Conservation (phyloP, 2,888 invertebrate species). For the Himalopsyche tibetana region DNA sequence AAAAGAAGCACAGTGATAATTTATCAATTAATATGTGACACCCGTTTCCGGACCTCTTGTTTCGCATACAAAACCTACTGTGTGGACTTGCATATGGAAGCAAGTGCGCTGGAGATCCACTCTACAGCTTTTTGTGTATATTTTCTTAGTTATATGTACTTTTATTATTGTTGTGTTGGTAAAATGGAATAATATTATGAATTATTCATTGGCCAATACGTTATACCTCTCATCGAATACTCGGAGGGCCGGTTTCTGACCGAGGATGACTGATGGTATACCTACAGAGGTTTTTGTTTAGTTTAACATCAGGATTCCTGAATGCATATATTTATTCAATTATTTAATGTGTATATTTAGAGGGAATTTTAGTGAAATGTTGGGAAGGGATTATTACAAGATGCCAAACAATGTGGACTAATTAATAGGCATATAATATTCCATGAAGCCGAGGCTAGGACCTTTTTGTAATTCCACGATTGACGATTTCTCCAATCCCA, state of each 20-base stretch:
- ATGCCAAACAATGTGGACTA: no score
- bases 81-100: no score
- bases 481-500: no score
- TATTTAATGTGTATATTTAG: no score
- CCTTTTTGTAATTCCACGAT: no score
- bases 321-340: no score
- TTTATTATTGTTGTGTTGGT: conserved; percentile 52
- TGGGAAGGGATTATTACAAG: no score
- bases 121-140: conserved; percentile 61
- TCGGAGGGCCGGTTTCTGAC: conserved; percentile 6
- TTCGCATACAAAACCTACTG: not conserved
- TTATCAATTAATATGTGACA: not conserved
- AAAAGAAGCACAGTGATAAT: no score
- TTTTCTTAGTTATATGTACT: not conserved
- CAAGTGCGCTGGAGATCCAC: not conserved
- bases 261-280: not conserved
- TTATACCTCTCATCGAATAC: not conserved
- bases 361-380: no score
- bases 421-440: no score
- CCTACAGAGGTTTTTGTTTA: not conserved
- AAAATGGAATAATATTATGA: conserved; percentile 56
- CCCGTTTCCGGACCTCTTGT: conserved; percentile 20
- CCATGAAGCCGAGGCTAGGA: no score
- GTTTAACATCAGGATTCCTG: not conserved
- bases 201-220: conserved; percentile 59